Evolutionary conservation across 2,888 invertebrate genomes (phyloP).

Genomic region (Hirtodrosophila confusa): DNA sequence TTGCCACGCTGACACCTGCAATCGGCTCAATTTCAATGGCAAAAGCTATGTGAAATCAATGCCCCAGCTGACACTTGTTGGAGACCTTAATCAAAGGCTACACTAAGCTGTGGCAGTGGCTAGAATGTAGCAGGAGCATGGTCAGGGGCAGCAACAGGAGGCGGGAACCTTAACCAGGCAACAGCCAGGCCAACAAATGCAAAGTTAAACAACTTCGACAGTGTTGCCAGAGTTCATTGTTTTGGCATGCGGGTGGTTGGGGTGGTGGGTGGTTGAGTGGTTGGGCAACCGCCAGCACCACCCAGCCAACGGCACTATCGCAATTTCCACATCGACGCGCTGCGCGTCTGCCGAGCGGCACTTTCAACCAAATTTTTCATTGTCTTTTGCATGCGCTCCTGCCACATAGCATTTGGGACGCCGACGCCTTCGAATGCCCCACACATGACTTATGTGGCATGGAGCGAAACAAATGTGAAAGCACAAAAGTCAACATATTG

Average conservation of each 20-base stretch:
- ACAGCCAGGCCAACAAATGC: slow-evolving; percentile 61
- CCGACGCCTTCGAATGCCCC: background rate
- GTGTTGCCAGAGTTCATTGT: slow-evolving; percentile 71
- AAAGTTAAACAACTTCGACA: slow-evolving; percentile 74
- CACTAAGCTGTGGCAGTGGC: slow-evolving; percentile 58
- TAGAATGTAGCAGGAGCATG: background rate
- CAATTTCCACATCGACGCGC: slow-evolving; percentile 78
- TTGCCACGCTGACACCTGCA: slow-evolving; percentile 29
- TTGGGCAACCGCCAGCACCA: slow-evolving; percentile 8
- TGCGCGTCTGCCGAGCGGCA: slow-evolving; percentile 39
- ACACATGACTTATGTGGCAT: slow-evolving; percentile 71
- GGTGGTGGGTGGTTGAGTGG: background rate
- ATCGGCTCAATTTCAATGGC: slow-evolving; percentile 33
- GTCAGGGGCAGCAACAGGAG: slow-evolving; percentile 10
- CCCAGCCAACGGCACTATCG: slow-evolving; percentile 54
- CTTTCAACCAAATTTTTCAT: slow-evolving; percentile 69
- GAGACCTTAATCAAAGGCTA: slow-evolving; percentile 67
- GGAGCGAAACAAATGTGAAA: slow-evolving; percentile 70
- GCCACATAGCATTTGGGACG: slow-evolving; percentile 1
- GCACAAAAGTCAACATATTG: slow-evolving; percentile 80
- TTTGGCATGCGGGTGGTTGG: slow-evolving; percentile 45
- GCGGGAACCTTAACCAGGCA: slow-evolving; percentile 17
- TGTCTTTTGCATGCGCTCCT: slow-evolving; percentile 60
- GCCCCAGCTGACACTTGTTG: slow-evolving; percentile 61
- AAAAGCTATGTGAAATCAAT: slow-evolving; percentile 49